A percentile compares a stretch with the other conserved stretches of the same genome.
phyloP scores from a whole-genome alignment of 2,113 vertebrate species.

The Albula goreensis region DNA sequence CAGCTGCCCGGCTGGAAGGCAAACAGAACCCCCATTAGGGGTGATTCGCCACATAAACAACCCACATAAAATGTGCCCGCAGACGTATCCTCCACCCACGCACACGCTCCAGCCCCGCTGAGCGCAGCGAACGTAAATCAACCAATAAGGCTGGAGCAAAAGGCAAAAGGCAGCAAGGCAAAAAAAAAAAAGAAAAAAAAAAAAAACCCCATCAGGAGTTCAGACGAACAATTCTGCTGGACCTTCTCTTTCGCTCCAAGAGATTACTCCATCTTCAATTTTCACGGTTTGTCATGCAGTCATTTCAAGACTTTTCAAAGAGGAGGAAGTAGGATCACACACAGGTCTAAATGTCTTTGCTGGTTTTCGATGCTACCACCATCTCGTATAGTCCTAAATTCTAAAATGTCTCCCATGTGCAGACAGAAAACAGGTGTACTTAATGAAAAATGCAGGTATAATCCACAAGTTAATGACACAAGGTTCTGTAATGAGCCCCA shows the following conservation, averaged over 20 bases:
- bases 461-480: too few relatives aligned
- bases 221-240: conserved; percentile 53
- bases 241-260: background rate
- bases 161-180: conserved; percentile 49
- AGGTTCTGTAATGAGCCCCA: too few relatives aligned
- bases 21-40: conserved; percentile 32
- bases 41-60: conserved; percentile 43
- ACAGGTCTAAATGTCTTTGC: too few relatives aligned
- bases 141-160: conserved; percentile 18
- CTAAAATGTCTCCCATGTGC: too few relatives aligned
- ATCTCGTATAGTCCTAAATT: too few relatives aligned
- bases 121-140: conserved; percentile 66
- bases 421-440: too few relatives aligned
- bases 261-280: background rate
- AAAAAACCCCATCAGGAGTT: conserved; percentile 53
- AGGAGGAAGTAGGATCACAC: too few relatives aligned
- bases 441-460: too few relatives aligned
- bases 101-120: conserved; percentile 62
- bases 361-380: too few relatives aligned
- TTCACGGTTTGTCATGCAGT: background rate
- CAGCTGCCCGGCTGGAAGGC: conserved; percentile 83
- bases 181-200: conserved; percentile 62
- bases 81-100: conserved; percentile 32
- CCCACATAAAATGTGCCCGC: conserved; percentile 44
- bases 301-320: background rate